These are phyloP conservation scores for Brachyptera putata DNA, from an alignment of 2,888 invertebrate genomes.

Conservation along the genomic window DNA sequence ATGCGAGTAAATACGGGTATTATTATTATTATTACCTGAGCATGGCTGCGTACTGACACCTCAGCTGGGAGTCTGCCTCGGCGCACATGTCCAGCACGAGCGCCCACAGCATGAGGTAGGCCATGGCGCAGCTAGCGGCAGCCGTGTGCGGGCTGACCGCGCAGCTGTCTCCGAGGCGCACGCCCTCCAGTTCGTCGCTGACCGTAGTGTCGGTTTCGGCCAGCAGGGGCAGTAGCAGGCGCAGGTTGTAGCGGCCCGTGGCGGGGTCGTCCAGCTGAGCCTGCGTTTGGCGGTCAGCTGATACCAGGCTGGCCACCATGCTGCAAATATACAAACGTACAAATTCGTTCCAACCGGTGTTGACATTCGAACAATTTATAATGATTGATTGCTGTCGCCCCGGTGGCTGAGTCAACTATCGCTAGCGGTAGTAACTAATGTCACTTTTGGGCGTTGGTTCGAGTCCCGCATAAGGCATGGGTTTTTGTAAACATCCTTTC, in stretches of 20 bases:
- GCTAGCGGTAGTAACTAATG: too few species aligned
- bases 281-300: slow-evolving; percentile 19
- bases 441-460: too few species aligned
- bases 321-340: too few species aligned
- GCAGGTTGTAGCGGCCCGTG: too few species aligned
- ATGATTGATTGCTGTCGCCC: too few species aligned
- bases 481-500: too few species aligned
- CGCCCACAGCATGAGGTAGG: slow-evolving; percentile 70
- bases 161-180: slow-evolving; percentile 55
- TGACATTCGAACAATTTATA: too few species aligned
- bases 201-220: slow-evolving; percentile 49
- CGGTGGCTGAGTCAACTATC: too few species aligned
- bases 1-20: too few species aligned
- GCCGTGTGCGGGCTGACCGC: slow-evolving; percentile 55
- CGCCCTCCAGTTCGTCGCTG: slow-evolving; percentile 6
- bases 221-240: slow-evolving; percentile 4
- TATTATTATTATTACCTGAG: slow-evolving; percentile 53
- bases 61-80: slow-evolving; percentile 63
- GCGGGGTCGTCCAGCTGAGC: background rate
- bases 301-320: slow-evolving; percentile 9
- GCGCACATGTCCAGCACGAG: slow-evolving; percentile 60
- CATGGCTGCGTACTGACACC: slow-evolving; percentile 67
- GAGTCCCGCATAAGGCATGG: too few species aligned
- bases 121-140: slow-evolving; percentile 56
- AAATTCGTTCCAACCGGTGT: too few species aligned